phyloP scores from a whole-genome alignment of 2,888 invertebrate genomes.

The Oasisia sp. region DNA sequence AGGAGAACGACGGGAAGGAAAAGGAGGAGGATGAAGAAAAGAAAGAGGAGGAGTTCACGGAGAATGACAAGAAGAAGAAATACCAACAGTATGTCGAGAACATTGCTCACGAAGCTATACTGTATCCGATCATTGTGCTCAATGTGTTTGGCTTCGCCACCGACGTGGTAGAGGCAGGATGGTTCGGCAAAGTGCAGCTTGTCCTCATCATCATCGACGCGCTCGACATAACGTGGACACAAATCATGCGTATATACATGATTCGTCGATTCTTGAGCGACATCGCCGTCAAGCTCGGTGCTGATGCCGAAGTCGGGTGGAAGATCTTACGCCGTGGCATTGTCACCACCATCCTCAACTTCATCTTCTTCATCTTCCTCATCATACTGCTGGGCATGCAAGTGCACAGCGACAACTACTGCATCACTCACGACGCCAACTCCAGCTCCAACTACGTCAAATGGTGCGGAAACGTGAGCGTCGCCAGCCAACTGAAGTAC shows the following conservation, averaged over 20 bases:
- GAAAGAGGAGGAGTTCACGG: not conserved
- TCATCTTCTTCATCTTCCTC: constrained; percentile 18
- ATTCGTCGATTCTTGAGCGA: not conserved
- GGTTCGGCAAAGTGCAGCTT: not conserved
- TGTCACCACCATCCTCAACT: not conserved
- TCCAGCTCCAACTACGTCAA: not conserved
- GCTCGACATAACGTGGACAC: not conserved
- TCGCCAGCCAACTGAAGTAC: not conserved
- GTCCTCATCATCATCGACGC: not conserved
- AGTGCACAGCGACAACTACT: constrained; percentile 14
- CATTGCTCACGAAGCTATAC: not conserved
- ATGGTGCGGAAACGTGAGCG: not conserved
- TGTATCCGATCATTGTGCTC: constrained; percentile 19
- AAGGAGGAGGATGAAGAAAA: not conserved
- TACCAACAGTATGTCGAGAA: constrained; percentile 24
- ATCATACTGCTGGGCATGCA: constrained; percentile 20
- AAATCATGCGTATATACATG: not conserved
- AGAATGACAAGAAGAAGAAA: not conserved
- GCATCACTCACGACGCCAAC: not conserved
- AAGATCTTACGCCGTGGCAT: not conserved
- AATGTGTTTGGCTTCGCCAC: constrained; percentile 3
- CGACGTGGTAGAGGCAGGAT: not conserved
- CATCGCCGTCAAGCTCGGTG: not conserved
- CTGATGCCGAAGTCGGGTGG: not conserved
- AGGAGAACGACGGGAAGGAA: not conserved